Base-by-base conservation (phyloP, 2,888 invertebrate genomes). In the Dicycla oo region DNA sequence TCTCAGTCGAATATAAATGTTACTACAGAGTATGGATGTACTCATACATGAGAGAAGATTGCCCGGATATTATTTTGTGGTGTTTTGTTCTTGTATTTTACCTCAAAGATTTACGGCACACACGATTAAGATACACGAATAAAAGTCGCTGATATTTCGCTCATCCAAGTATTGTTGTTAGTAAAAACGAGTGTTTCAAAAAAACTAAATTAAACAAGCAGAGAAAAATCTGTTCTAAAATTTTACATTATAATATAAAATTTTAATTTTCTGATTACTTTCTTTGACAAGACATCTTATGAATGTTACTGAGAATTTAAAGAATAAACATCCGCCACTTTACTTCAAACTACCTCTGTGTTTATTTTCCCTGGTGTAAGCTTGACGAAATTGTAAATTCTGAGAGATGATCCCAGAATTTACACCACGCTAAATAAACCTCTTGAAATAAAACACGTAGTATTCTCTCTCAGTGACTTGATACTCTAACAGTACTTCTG, bases 1-100 rank as follows among this genome's bases (percentile, higher is more conserved):
- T 26, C 15, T 56, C 47, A 38, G 30, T 56, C 45, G 64, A 61
- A 71, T 68, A 68, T 45, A 65, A 68, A 69, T 79, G 61, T 65
- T 38, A 38, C 15, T 45, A 51, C 18, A 38, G 30, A 53, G 51
- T 47, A 61, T 51, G 15, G 45, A 47, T 47, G 13, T 56, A n/a
- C n/a, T n/a, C n/a, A n/a, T n/a, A 64, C 18, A 54, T 34, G 53
- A 23, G 56, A 57, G 67, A 63, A 63, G 34, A 34, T 69, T 62
- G 15, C 30, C 23, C 13, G 38, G 40, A 58, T 75, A 54, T 63
- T n/a, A n/a, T n/a, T n/a, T 70, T 75, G 30, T 54, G 38, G 60
- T 64, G 30, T 51, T 75, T 54, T 69, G 34, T 54, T 63, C 0
- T 56, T 60, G 34, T 62, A 20, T 40, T 69, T 62, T 45, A n/a